These are phyloP conservation scores for Helicorthomorpha holstii DNA, from an alignment of 1,140 invertebrate species.

Conservation along the genomic window DNA sequence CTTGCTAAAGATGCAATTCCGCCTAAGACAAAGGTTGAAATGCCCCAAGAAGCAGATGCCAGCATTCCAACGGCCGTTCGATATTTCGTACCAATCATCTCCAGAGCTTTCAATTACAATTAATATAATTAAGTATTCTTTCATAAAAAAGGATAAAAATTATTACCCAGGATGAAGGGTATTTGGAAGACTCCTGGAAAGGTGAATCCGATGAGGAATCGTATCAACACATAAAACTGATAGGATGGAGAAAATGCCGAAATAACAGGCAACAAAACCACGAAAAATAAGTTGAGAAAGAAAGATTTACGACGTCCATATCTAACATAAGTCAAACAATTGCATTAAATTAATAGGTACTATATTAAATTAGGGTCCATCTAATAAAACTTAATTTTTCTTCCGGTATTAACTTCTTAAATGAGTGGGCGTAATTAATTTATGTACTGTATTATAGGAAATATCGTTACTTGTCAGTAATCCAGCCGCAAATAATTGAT, in stretches of 20 bases:
- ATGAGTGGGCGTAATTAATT: too few relatives aligned
- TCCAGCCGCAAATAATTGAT: conserved; percentile 49
- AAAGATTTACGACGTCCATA: conserved; percentile 17
- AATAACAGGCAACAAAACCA: conserved; percentile 15
- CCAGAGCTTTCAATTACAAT: conserved; percentile 42
- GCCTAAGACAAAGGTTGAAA: conserved; percentile 54
- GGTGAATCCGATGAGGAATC: conserved; percentile 63
- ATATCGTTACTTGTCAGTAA: conserved; percentile 33
- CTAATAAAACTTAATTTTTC: too few relatives aligned
- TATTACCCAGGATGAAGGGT: conserved; percentile 76
- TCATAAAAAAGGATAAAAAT: conserved; percentile 6
- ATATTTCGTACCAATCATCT: conserved; percentile 75
- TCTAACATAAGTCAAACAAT: conserved; percentile 9
- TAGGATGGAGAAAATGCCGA: conserved; percentile 35
- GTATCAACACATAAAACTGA: conserved; percentile 58
- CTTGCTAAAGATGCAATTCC: background rate
- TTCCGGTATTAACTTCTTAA: too few relatives aligned
- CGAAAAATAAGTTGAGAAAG: conserved; percentile 16
- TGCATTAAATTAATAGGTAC: background rate
- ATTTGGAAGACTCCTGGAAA: conserved; percentile 88
- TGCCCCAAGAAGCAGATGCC: conserved; percentile 74
- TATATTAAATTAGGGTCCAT: too few relatives aligned
- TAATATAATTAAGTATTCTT: background rate
- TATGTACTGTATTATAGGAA: background rate
- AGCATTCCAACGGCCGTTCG: conserved; percentile 76